These are phyloP conservation scores for Metallyticus violacea DNA, from an alignment of 2,888 invertebrate species.

Conservation along the genomic window DNA sequence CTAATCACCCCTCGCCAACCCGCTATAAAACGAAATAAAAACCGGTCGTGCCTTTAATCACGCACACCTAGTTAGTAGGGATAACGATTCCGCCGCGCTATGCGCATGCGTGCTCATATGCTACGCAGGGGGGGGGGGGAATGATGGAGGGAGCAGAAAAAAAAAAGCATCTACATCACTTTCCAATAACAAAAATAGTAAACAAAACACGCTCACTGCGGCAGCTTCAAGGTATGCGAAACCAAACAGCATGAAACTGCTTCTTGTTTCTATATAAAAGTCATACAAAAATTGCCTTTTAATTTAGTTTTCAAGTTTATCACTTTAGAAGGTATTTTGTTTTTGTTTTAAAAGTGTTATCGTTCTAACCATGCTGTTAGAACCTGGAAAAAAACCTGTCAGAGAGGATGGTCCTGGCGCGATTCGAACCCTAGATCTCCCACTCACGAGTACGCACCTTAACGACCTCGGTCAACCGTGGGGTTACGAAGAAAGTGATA, in stretches of 20 bases:
- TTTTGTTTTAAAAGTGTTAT: too few relatives aligned
- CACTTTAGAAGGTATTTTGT: too few relatives aligned
- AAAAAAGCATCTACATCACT: background rate
- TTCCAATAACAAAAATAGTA: background rate
- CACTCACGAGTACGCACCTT: too few relatives aligned
- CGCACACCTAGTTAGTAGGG: background rate
- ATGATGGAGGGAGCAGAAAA: too few relatives aligned
- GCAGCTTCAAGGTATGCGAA: background rate
- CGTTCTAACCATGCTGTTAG: too few relatives aligned
- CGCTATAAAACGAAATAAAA: background rate
- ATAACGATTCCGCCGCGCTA: background rate
- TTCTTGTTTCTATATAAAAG: background rate
- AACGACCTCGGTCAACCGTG: too few relatives aligned
- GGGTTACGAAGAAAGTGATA: too few relatives aligned
- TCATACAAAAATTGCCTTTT: background rate
- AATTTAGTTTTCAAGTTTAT: background rate
- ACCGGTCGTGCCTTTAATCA: background rate
- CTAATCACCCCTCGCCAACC: background rate
- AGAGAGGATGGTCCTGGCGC: too few relatives aligned
- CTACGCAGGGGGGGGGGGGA: too few relatives aligned
- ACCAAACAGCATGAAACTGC: background rate
- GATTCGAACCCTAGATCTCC: too few relatives aligned
- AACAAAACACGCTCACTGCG: background rate
- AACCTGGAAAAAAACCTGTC: too few relatives aligned
- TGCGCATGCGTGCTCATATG: background rate